phyloP scores from a whole-genome alignment of 2,113 vertebrate species.

The Cheirogaleus medius region DNA sequence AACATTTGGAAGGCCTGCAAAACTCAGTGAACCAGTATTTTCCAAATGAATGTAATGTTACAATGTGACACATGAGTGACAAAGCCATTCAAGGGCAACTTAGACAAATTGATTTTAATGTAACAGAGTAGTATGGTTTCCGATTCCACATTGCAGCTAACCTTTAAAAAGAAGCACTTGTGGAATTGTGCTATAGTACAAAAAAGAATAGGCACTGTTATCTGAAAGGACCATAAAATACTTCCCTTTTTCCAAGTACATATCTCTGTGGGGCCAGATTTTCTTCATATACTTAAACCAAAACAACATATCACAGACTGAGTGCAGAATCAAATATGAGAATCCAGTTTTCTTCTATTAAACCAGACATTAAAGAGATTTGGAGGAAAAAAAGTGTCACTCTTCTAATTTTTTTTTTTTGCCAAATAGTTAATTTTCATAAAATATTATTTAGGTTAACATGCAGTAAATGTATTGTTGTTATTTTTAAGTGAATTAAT shows the following conservation, averaged over 20 bases:
- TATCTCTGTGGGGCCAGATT: neutral
- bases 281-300: neutral
- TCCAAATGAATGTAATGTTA: slow-evolving; percentile 1
- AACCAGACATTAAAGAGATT: neutral
- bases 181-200: neutral
- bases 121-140: neutral
- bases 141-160: neutral
- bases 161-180: neutral
- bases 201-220: neutral
- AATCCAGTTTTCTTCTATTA: neutral
- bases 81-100: slow-evolving; percentile 5
- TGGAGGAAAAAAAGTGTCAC: neutral
- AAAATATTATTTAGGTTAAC: slow-evolving; percentile 1
- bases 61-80: neutral
- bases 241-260: neutral
- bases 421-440: neutral
- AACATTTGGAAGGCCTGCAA: neutral
- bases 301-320: neutral
- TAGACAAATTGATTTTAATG: slow-evolving; percentile 13
- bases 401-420: neutral
- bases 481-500: neutral
- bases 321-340: neutral
- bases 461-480: neutral
- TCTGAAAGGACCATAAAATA: slow-evolving; percentile 29
- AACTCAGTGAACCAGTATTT: neutral